phyloP scores from a whole-genome alignment of 2,888 invertebrate genomes.

The Marronus borbonicus region DNA sequence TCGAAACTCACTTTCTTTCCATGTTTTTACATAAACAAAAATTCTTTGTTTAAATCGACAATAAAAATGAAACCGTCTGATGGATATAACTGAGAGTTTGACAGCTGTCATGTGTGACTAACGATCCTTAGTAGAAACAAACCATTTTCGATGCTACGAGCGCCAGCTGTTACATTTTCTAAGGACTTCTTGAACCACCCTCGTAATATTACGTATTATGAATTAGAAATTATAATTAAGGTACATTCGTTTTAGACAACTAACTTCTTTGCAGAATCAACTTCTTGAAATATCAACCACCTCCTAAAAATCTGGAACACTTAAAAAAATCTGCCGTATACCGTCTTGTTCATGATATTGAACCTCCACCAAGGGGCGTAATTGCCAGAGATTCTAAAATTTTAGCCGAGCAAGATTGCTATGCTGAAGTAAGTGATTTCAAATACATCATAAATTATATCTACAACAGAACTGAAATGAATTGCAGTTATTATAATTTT shows the following conservation, averaged over 20 bases:
- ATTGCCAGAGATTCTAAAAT: slow-evolving; percentile 77
- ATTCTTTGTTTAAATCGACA: too few relatives aligned
- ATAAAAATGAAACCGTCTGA: too few relatives aligned
- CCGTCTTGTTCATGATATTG: slow-evolving; percentile 84
- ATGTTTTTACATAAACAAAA: too few relatives aligned
- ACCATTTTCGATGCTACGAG: too few relatives aligned
- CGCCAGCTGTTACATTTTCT: too few relatives aligned
- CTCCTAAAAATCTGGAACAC: slow-evolving; percentile 82
- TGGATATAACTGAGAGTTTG: too few relatives aligned
- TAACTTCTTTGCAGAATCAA: slow-evolving; percentile 79
- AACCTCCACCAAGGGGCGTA: slow-evolving; percentile 78
- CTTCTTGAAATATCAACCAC: slow-evolving; percentile 91
- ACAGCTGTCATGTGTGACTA: too few relatives aligned
- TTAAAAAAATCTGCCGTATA: slow-evolving; percentile 86
- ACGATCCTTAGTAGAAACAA: too few relatives aligned
- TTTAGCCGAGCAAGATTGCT: slow-evolving; percentile 78
- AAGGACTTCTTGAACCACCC: too few relatives aligned
- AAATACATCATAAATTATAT: too few relatives aligned
- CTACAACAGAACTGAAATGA: too few relatives aligned
- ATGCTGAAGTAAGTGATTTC: slow-evolving; percentile 46
- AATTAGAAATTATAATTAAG: neutral
- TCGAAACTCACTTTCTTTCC: too few relatives aligned
- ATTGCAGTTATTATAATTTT: neutral
- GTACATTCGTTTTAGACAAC: slow-evolving; percentile 21
- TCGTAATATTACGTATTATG: neutral